phyloP scores from a whole-genome alignment of 2,888 invertebrate species.

The Drosophila tanythrix region DNA sequence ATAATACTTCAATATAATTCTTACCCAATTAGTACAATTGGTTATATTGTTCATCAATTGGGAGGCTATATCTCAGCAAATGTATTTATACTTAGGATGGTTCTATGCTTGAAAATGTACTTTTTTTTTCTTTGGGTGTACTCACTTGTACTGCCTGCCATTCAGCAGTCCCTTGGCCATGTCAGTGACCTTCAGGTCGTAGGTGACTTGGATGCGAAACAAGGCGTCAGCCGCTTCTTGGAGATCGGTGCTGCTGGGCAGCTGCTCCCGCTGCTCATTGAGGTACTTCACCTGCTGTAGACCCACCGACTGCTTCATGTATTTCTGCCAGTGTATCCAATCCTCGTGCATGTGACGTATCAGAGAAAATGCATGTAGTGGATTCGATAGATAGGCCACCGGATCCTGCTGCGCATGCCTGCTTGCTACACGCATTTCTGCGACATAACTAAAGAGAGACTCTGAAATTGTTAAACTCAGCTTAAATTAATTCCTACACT shows the following conservation, averaged over 20 bases:
- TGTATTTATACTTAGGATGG: background rate
- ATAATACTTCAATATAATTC: background rate
- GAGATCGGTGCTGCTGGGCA: conserved; percentile 94
- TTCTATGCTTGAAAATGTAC: background rate
- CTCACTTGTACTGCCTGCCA: conserved; percentile 90
- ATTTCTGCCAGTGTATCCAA: conserved; percentile 77
- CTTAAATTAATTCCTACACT: background rate
- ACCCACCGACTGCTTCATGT: conserved; percentile 68
- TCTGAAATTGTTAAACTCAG: background rate
- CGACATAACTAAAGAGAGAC: conserved; percentile 55
- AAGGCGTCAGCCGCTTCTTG: conserved; percentile 96
- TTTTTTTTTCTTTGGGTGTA: background rate
- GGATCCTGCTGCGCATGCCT: conserved; percentile 48
- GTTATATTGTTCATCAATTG: no score
- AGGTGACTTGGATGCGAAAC: conserved; percentile 95
- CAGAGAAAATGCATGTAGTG: conserved; percentile 74
- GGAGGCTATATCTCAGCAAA: no score
- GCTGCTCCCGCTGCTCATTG: conserved; percentile 33
- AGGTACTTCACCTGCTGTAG: conserved; percentile 50
- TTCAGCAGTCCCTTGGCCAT: conserved; percentile 93
- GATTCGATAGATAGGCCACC: conserved; percentile 77
- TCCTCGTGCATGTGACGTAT: conserved; percentile 79
- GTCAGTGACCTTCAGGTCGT: conserved; percentile 92
- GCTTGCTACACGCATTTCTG: conserved; percentile 64
- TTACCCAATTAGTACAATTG: no score